Evolutionary conservation across 2,797 vertebrate species (phyloP).

Genomic region (Acrocephalus scirpaceus): DNA sequence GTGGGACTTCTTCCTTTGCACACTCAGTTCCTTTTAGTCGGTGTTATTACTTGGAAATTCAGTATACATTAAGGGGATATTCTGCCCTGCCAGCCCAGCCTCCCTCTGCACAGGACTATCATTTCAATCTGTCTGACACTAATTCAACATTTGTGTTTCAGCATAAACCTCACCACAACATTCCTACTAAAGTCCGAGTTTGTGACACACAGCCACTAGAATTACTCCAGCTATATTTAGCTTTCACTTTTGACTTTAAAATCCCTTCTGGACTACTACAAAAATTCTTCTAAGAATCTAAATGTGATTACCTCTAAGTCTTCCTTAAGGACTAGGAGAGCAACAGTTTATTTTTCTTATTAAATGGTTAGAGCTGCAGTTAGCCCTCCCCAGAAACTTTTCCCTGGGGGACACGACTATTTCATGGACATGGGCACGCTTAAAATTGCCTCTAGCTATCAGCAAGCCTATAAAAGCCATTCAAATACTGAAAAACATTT

Average conservation of each 20-base stretch:
- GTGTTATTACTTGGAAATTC: background rate
- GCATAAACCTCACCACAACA: background rate
- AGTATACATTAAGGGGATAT: background rate
- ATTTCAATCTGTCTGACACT: conserved; percentile 2
- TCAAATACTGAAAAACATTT: background rate
- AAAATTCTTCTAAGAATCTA: background rate
- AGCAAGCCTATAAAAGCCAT: background rate
- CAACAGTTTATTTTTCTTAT: background rate
- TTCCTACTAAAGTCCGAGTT: background rate
- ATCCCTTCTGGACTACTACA: background rate
- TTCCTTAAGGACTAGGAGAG: background rate
- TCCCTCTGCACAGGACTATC: background rate
- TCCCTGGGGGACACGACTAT: background rate
- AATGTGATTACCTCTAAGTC: background rate
- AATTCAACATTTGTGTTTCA: background rate
- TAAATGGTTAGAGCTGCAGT: background rate
- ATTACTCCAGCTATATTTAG: background rate
- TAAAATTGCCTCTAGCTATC: background rate
- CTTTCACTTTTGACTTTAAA: conserved; percentile 12
- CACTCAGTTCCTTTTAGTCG: background rate
- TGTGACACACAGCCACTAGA: background rate
- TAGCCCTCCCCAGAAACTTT: background rate
- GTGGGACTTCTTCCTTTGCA: background rate
- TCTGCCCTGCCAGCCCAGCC: background rate
- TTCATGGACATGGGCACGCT: background rate